A percentile compares a stretch with the other conserved stretches of the same genome.
Evolutionary conservation across 2,797 vertebrate genomes (phyloP).

Genomic region (Leptodactylus fallax): DNA sequence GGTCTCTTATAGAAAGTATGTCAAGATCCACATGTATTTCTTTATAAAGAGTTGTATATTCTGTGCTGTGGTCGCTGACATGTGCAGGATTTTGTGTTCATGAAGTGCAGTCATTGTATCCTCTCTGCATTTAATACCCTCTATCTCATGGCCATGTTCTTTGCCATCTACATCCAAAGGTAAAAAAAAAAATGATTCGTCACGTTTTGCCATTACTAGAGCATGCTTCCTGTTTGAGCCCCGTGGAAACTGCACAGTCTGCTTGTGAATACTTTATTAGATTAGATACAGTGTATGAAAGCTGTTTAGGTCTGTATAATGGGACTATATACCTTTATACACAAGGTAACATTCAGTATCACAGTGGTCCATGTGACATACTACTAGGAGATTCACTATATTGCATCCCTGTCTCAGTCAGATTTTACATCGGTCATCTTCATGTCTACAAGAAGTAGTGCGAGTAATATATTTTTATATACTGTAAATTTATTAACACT

Average conservation of each 20-base stretch:
- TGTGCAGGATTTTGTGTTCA: neutral
- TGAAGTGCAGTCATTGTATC: neutral
- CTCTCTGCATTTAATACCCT: neutral
- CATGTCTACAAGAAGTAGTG: neutral
- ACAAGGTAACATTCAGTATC: neutral
- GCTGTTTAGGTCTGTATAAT: neutral
- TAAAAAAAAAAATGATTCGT: neutral
- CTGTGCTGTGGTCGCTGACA: neutral
- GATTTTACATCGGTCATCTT: too few relatives aligned
- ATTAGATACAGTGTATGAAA: neutral
- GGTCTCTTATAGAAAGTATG: neutral
- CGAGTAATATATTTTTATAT: neutral
- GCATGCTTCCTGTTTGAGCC: neutral
- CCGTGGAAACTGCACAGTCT: neutral
- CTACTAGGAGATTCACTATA: neutral
- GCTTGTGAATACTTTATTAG: neutral
- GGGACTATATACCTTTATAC: neutral
- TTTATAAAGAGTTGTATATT: neutral
- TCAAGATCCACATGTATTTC: neutral
- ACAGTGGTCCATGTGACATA: neutral
- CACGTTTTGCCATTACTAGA: neutral
- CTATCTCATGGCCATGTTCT: neutral
- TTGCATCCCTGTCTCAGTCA: too few relatives aligned
- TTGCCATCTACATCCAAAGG: neutral
- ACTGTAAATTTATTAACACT: neutral